These are phyloP conservation scores for Anoplophora glabripennis DNA, from an alignment of 1,140 invertebrate genomes.

Conservation along the genomic window DNA sequence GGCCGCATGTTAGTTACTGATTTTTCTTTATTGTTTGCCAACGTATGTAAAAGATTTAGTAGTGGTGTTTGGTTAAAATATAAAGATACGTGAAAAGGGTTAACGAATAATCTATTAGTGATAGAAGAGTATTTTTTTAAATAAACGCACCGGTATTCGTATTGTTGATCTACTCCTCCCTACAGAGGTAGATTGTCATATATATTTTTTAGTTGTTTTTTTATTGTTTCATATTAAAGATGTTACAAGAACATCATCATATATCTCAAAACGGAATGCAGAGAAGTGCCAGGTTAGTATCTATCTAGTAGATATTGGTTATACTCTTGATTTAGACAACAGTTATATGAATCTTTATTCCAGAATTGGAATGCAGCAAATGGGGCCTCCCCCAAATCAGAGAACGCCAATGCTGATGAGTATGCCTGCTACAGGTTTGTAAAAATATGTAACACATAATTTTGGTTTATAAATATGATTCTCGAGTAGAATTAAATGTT, in stretches of 20 bases:
- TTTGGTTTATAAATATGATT: too few relatives aligned
- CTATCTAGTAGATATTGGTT: too few relatives aligned
- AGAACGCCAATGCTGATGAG: conserved; percentile 44
- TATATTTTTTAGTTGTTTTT: conserved; percentile 16
- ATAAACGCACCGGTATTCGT: conserved; percentile 13
- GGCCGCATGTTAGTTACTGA: conserved; percentile 48
- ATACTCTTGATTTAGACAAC: background rate
- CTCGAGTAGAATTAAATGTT: too few relatives aligned
- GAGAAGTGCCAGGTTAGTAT: conserved; percentile 44
- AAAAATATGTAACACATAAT: too few relatives aligned
- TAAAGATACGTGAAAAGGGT: background rate
- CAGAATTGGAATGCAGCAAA: conserved; percentile 46
- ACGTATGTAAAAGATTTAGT: conserved; percentile 49
- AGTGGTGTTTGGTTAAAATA: conserved; percentile 47
- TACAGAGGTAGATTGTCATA: conserved; percentile 14
- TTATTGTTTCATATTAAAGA: conserved; percentile 23
- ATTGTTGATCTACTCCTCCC: conserved; percentile 20
- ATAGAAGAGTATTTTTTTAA: conserved; percentile 4
- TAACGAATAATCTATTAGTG: background rate
- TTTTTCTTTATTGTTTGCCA: conserved; percentile 53
- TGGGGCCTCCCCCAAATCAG: conserved; percentile 44
- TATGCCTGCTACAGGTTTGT: conserved; percentile 41
- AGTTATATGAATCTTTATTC: conserved; percentile 9
- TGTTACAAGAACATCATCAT: conserved; percentile 48
- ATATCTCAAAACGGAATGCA: conserved; percentile 45